Base-by-base conservation (phyloP, 1,140 invertebrate species). In the Drosophila novamexicana region DNA sequence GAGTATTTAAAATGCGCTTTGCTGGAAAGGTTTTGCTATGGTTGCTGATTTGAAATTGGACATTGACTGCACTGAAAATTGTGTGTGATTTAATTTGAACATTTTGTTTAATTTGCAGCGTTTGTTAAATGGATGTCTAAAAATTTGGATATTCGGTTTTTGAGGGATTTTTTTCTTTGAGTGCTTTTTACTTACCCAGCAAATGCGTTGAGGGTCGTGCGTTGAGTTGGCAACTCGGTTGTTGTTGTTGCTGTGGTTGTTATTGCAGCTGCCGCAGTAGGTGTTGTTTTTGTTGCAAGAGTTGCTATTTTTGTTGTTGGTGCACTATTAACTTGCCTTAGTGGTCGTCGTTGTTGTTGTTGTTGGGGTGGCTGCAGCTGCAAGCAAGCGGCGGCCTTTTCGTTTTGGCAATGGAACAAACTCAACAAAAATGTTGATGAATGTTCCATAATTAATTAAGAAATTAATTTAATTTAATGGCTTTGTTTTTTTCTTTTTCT, bases 371-470 rank as follows among this genome's bases (percentile, higher is more conserved):
- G 45, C 57, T 79, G 82, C 65, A 88, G 79, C 83, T 86, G 79
- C 45, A 79, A 83, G 75, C 74, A 73, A 71, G 70, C 81, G 72
- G 68, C 76, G 50, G 65, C 80, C 67, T 83, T 89, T 80, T 88
- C 56, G 80, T 72, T 77, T 83, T 84, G 61, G 56, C 67, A 81
- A 84, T 84, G 77, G 62, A 88, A 88, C 74, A 89, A 89, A 88
- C 77, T 75, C 84, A 88, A 89, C 84, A 78, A 67, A 84, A 77
- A 71, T 77, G 83, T 88, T 89, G 83, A 88, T 89, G 80, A 88
- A 88, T 89, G 81, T 88, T 88, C 84, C 84, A 88, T 88, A 88
- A 89, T 88, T 88, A 88, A 84, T 80, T 61, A 40, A 66, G 57
- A 77, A 89, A 66, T 79, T 49, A 67, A 77, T 79, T 49, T 44